Evolutionary conservation across 2,113 vertebrate genomes (phyloP), one percentile per base, ranked within the genome.

Genomic region (Opisthocomus hoazin): DNA sequence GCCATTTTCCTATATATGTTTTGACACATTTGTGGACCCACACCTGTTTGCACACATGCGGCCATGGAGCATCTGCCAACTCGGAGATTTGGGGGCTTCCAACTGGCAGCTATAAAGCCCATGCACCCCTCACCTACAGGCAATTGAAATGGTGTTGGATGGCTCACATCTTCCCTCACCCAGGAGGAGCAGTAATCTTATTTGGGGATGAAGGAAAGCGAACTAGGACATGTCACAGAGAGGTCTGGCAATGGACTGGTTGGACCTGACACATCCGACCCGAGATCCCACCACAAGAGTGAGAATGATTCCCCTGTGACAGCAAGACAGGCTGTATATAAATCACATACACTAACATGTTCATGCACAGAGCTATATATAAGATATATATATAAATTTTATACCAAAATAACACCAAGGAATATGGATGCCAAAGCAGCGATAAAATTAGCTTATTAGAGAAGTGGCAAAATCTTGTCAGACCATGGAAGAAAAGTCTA

Each of bases 401-500:
- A 89, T 36, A 84, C 24, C 69, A 82, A 89, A 95, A 89, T 78
- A 89, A 94, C 66, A 85, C 10, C 43, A 64, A 68, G 24, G 7
- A 58, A 5, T 12, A 70, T 0, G 1, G 57, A 65, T 46, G 65
- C 20, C 77, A 88, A 81, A 74, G 48, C 48, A 73, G 26, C 15
- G 54, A 87, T 69, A 84, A 91, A 95, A 88, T 79, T 54, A 93
- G 78, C 22, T 65, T 80, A 87, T 70, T 74, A 87, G 51, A 86
- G 65, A 91, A 90, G 82, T 36, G 50, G 74, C 23, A 85, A 69
- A 91, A 78, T 91, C 61, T 85, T 79, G 0, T 36, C 92, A 57
- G 78, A 96, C 75, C 74, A 90, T 90, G 84, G 89, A 20, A 91
- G 94, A 90, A 93, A 91, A 64, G n/a, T 10, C 32, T 96, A 79